A percentile compares a stretch with the other conserved stretches of the same genome.
These are phyloP conservation scores for Exephanes ischioxanthus DNA, from an alignment of 2,888 invertebrate species.

Conservation along the genomic window DNA sequence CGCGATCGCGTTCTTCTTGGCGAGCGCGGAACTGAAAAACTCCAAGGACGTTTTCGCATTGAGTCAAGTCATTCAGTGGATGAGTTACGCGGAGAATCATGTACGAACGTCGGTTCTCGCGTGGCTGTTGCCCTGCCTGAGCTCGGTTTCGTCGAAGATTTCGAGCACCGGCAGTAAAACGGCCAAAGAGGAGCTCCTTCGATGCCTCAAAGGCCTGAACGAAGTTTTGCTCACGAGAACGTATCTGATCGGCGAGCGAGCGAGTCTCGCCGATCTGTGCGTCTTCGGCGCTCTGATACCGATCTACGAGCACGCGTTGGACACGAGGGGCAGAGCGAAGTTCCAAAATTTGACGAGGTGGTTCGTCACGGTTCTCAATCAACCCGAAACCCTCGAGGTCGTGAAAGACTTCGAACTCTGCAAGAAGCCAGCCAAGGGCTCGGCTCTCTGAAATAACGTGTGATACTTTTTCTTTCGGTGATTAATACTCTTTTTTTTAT, in stretches of 20 bases:
- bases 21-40: conserved; percentile 78
- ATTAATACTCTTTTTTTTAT: neutral
- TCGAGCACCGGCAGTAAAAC: conserved; percentile 24
- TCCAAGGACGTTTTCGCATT: conserved; percentile 74
- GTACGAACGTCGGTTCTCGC: conserved; percentile 80
- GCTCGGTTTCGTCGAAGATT: conserved; percentile 38
- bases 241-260: conserved; percentile 83
- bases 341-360: conserved; percentile 83
- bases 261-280: conserved; percentile 84
- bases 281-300: conserved; percentile 82
- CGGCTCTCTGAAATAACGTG: conserved; percentile 26
- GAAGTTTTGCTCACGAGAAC: conserved; percentile 80
- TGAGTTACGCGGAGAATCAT: conserved; percentile 82
- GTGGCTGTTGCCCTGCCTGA: conserved; percentile 74
- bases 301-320: conserved; percentile 80
- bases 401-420: conserved; percentile 77
- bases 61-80: conserved; percentile 84
- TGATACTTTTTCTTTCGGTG: neutral
- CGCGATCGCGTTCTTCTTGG: conserved; percentile 83
- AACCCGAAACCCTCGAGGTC: conserved; percentile 78
- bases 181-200: conserved; percentile 77
- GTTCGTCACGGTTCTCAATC: conserved; percentile 84
- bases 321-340: conserved; percentile 74
- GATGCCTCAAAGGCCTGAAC: conserved; percentile 78
- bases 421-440: conserved; percentile 50